Conservation (phyloP, 2,113 vertebrate species). For the Corvus cornix region DNA sequence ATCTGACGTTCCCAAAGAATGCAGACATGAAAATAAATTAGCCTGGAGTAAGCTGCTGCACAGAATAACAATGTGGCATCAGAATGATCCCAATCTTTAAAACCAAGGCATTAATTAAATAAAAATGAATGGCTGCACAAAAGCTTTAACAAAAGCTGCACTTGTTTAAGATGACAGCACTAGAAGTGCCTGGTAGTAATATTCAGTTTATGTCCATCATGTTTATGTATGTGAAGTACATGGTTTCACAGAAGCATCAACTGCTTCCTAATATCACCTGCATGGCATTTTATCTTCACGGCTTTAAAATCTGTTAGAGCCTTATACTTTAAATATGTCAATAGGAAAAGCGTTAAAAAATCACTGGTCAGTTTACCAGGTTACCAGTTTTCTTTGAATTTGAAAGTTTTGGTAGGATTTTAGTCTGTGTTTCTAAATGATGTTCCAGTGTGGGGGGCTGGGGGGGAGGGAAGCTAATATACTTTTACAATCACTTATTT, state of each 20-base stretch:
- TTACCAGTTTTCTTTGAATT: background rate
- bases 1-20: background rate
- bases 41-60: background rate
- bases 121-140: constrained; percentile 10
- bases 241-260: background rate
- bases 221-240: background rate
- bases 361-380: background rate
- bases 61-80: constrained; percentile 31
- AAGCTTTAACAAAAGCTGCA: background rate
- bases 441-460: background rate
- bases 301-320: background rate
- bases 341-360: background rate
- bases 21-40: constrained; percentile 34
- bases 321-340: background rate
- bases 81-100: constrained; percentile 13
- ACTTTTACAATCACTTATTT: background rate
- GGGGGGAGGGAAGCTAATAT: background rate
- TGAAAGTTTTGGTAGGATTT: background rate
- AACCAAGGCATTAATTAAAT: constrained; percentile 35
- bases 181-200: background rate
- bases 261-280: background rate
- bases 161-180: background rate
- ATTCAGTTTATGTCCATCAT: background rate
- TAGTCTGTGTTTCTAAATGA: background rate
- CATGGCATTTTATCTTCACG: constrained; percentile 3